Conservation (phyloP, 2,113 vertebrate genomes). For the Cochlearius cochlearius region DNA sequence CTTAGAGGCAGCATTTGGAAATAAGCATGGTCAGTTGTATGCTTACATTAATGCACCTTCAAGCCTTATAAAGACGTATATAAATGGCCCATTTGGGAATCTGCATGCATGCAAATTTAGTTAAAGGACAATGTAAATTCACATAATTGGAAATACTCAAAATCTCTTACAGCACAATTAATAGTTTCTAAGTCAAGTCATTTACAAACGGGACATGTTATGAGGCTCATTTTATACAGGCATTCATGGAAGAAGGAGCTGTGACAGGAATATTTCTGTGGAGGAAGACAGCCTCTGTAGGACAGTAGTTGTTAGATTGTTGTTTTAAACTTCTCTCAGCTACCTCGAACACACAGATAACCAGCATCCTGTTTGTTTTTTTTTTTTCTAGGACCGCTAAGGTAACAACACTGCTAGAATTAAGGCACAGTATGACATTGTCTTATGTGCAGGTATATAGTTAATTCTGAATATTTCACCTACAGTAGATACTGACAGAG, state of each 20-base stretch:
- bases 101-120: background rate
- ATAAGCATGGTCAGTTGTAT: background rate
- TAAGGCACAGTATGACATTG: background rate
- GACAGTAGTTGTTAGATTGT: background rate
- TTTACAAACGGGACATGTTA: background rate
- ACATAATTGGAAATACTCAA: background rate
- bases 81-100: background rate
- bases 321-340: background rate
- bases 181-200: background rate
- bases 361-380: background rate
- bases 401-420: background rate
- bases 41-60: background rate
- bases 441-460: background rate
- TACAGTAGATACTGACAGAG: background rate
- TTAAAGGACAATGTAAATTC: background rate
- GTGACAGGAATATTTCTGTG: background rate
- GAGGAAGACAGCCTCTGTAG: background rate
- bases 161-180: background rate
- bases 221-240: background rate
- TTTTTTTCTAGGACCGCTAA: background rate
- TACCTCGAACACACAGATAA: background rate
- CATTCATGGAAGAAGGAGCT: background rate
- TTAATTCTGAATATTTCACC: background rate
- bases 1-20: background rate
- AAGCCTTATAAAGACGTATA: fast-evolving